Evolutionary conservation across 2,113 vertebrate species (phyloP).

Genomic region (Nesoenas mayeri): DNA sequence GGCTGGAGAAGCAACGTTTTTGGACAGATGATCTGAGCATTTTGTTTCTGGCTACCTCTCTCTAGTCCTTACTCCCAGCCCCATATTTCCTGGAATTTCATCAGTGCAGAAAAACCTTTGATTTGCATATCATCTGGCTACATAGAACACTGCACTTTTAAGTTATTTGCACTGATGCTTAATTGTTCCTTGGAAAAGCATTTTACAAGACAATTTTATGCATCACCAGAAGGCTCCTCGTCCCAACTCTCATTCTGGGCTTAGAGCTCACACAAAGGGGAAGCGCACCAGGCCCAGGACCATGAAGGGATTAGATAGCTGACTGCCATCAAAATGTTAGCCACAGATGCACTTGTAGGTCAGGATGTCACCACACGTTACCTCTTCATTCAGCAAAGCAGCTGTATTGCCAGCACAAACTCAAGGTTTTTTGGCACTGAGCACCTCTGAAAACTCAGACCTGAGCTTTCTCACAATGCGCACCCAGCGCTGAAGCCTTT

Average conservation of each 20-base stretch:
- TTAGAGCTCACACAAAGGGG: neutral
- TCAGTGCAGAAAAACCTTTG: neutral
- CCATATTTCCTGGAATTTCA: conserved; percentile 4
- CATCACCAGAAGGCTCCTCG: neutral
- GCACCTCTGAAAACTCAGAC: neutral
- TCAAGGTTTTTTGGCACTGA: neutral
- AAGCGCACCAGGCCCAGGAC: neutral
- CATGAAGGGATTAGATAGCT: neutral
- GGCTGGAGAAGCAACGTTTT: neutral
- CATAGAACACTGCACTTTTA: neutral
- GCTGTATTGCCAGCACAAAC: neutral
- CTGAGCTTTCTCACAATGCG: accelerated
- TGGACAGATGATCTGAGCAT: neutral
- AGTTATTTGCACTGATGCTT: neutral
- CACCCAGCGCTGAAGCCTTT: neutral
- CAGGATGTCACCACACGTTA: neutral
- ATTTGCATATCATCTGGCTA: neutral
- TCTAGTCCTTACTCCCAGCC: neutral
- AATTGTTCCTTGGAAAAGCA: neutral
- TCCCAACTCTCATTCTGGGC: neutral
- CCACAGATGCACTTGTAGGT: neutral
- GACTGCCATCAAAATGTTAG: neutral
- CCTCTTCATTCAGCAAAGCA: neutral
- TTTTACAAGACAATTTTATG: neutral
- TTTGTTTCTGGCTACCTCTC: conserved; percentile 27